phyloP scores from a whole-genome alignment of 64 coral and sea anemone species.

The Orbicella faveolata region DNA sequence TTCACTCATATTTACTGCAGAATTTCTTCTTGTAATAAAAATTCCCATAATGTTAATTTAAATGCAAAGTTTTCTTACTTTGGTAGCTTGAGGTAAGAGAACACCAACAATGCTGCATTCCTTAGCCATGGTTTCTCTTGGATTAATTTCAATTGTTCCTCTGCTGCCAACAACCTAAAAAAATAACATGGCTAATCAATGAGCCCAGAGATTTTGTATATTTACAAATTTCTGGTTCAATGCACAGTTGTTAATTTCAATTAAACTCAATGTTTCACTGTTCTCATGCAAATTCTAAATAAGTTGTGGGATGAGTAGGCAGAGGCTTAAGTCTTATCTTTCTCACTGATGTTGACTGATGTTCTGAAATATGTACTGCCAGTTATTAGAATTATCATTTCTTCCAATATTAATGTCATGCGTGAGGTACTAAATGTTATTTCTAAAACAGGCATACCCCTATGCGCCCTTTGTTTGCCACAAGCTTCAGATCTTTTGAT shows the following conservation, averaged over 20 bases:
- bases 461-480: conserved; percentile 72
- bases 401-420: too few species aligned
- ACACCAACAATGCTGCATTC: conserved; percentile 93
- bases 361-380: too few species aligned
- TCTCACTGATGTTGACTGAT: too few species aligned
- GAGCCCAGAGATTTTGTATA: not conserved
- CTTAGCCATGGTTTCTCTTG: conserved; percentile 90
- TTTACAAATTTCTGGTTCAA: not conserved
- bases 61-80: conserved; percentile 35
- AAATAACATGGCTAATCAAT: not conserved
- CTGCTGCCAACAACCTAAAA: conserved; percentile 90
- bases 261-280: too few species aligned
- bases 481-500: conserved; percentile 74
- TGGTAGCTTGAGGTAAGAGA: conserved; percentile 24
- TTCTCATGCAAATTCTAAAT: too few species aligned
- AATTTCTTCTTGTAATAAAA: not conserved
- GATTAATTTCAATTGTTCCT: conserved; percentile 88
- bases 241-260: too few species aligned
- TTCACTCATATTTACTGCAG: too few species aligned
- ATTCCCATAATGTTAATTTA: not conserved
- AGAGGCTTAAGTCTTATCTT: too few species aligned
- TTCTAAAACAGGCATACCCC: conserved; percentile 54
- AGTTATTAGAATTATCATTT: too few species aligned
- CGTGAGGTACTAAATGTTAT: not conserved
- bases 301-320: too few species aligned